These are phyloP conservation scores for Calypte anna DNA, from an alignment of 2,113 vertebrate species.

Conservation along the genomic window DNA sequence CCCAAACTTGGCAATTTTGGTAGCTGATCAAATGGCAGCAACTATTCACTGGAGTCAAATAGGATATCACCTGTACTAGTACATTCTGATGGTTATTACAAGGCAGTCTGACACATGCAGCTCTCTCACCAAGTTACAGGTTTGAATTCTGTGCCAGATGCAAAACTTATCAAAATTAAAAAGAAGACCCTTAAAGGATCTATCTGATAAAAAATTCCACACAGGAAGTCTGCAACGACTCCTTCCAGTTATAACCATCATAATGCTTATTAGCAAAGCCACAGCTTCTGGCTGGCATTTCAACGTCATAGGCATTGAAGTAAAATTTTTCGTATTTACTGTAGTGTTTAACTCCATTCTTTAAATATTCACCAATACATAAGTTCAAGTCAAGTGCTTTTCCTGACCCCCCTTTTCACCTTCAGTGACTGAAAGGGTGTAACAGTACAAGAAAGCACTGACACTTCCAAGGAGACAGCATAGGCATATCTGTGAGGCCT, in stretches of 20 bases:
- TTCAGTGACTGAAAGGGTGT: background rate
- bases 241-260: constrained; percentile 18
- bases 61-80: background rate
- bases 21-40: background rate
- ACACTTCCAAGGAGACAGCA: constrained; percentile 59
- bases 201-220: background rate
- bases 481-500: background rate
- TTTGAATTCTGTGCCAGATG: constrained; percentile 40
- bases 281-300: background rate
- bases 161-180: background rate
- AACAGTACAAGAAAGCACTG: constrained; percentile 9
- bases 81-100: background rate
- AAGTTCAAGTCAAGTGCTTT: background rate
- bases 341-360: constrained; percentile 30
- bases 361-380: background rate
- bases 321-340: background rate
- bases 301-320: background rate
- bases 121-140: background rate
- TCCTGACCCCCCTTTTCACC: constrained; percentile 2
- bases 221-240: background rate
- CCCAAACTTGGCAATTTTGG: background rate
- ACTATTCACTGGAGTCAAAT: background rate
- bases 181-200: constrained; percentile 37
- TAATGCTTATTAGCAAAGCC: background rate
- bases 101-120: background rate